Evolutionary conservation across 2,113 vertebrate genomes (phyloP), one percentile per base, ranked within the genome.

Genomic region (Aegithalos caudatus): DNA sequence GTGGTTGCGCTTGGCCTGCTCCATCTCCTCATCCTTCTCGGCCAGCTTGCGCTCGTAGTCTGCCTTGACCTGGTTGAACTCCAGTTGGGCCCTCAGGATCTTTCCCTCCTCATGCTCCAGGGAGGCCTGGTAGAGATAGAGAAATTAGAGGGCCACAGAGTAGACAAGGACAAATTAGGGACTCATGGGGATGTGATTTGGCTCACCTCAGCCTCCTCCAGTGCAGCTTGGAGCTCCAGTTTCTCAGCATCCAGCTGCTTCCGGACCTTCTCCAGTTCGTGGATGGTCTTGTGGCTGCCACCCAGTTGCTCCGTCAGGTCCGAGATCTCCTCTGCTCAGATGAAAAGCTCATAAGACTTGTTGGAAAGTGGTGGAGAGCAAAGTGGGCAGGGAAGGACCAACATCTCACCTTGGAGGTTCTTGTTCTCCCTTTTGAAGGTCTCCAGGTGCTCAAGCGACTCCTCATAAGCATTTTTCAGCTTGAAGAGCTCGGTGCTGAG

Each of bases 401-500:
- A 28, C 0, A 0, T 15, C 91, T 95, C 74, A 98, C 98, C 98
- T 91, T 98, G 98, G 19, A 98, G 96, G 38, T 98, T 98, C 89
- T 98, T 98, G 65, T 98, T 98, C 54, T 98, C 92, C 67, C 98
- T 94, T 44, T 98, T 98, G 37, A 98, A 96, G 24, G 98, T 98
- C 96, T 98, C 98, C 77, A 98, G 82, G 8, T 99, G 98, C 20
- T 99, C 99, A 20, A 99, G 96, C 1, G 98, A 97, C 74, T 99
- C 99, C 96, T 99, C 99, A 2, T 99, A 99, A 11, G 98, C 98
- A 0, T 99, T 99, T 47, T 99, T 99, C 79, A 99, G 97, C 92
- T 99, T 99, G 96, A 99, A 99, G 67, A 99, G 98, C 70, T 99
- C 99, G 0, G 99, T 99, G 97, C 99, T 99, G 50, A 99, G 97